phyloP scores from a whole-genome alignment of 2,113 vertebrate genomes.

The Aramus guarauna region DNA sequence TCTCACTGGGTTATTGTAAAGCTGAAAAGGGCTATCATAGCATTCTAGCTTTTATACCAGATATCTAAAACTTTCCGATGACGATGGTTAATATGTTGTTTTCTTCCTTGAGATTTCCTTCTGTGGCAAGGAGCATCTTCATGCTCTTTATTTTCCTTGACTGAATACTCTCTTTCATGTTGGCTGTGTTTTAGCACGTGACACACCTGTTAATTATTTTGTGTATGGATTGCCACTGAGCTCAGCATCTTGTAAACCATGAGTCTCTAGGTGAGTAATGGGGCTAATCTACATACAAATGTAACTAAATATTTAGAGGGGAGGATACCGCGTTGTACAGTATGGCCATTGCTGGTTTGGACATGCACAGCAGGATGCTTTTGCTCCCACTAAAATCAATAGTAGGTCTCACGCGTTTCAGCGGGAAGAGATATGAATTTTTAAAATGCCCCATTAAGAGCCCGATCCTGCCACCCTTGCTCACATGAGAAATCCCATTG shows the following conservation, averaged over 20 bases:
- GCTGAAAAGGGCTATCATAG: neutral
- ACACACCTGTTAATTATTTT: neutral
- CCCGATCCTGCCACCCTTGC: neutral
- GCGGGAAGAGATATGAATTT: neutral
- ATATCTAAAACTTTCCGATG: neutral
- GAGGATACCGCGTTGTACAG: neutral
- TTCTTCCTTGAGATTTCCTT: neutral
- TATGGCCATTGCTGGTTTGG: neutral
- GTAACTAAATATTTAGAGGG: neutral
- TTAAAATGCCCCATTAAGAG: conserved; percentile 1
- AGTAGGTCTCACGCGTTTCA: neutral
- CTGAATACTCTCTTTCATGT: neutral
- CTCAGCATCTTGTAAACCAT: neutral
- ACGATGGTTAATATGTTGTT: neutral
- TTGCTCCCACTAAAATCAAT: neutral
- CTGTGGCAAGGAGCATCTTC: neutral
- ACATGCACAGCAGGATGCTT: neutral
- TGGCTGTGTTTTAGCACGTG: neutral
- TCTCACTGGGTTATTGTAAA: neutral
- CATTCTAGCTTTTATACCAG: neutral
- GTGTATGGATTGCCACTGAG: neutral
- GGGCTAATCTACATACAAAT: neutral
- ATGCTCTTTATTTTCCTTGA: neutral
- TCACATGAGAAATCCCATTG: conserved; percentile 11
- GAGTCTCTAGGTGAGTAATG: neutral